Base-by-base conservation (phyloP, 2,113 vertebrate genomes). In the Clarias macrocephalus region DNA sequence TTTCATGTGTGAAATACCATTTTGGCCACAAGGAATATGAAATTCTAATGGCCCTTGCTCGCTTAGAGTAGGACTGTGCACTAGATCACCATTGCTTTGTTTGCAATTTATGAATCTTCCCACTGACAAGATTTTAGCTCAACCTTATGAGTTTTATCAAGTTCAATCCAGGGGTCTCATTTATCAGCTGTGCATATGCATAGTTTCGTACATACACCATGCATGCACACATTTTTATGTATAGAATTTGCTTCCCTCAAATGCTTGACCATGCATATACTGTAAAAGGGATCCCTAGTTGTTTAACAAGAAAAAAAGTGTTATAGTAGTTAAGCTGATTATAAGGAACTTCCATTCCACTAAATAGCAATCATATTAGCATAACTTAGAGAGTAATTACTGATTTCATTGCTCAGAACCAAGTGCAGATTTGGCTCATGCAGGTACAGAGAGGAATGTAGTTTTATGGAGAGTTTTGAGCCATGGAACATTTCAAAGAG, bases 11-110 rank as follows among this genome's bases (percentile, higher is more conserved):
- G n/a, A 59, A 80, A 59, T 15, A 33, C 15, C 54, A 80, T 80
- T 80, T 80, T 80, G 56, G 6, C 77, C 28, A 19, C 33, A 62
- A 62, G 76, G n/a, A 86, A 59, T 86, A 57, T 80, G 23, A 62
- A 52, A 76, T 54, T 54, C 11, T 48, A 65, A 42, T 75, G 76
- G 13, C 30, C 11, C 21, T 25, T n/a, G 48, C 52, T 68, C 59
- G 75, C 11, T 18, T 80, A 57, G 28, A 66, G 48, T 28, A 80
- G 18, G 79, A 75, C 73, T 76, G 23, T 52, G 42, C n/a, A 81
- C 10, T 23, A 23, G 19, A 37, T 81, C 30, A 81, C 19, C 54
- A 62, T 60, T 81, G 30, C 30, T 37, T 19, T 59, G 77, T 80
- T 80, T 48, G 48, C 48, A 48, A 48, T 48, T 48, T 48, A 48